A percentile compares a stretch with the other conserved stretches of the same genome.
Conservation (phyloP, 2,113 vertebrate species). For the Archilochus colubris region DNA sequence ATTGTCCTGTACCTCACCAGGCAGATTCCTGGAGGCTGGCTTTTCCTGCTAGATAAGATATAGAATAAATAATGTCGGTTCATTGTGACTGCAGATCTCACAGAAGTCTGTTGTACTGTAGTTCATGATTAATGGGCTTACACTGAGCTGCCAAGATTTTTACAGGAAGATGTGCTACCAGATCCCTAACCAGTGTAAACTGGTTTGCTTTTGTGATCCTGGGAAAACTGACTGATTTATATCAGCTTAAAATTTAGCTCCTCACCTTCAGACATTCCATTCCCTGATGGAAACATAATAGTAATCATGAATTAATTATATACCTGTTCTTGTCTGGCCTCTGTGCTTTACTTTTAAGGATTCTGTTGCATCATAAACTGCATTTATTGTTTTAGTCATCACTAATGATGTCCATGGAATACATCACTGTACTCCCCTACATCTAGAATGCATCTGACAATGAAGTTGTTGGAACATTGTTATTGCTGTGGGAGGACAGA, state of each 20-base stretch:
- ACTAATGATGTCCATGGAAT: not conserved
- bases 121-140: slow-evolving; percentile 45
- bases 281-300: not conserved
- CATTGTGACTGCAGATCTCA: not conserved
- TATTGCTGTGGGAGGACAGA: not conserved
- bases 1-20: not conserved
- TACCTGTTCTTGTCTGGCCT: not conserved
- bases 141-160: not conserved
- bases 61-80: slow-evolving; percentile 23
- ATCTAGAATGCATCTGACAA: not conserved
- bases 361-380: not conserved
- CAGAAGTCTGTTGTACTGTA: not conserved
- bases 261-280: not conserved
- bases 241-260: not conserved
- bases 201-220: not conserved
- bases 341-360: not conserved
- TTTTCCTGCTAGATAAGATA: slow-evolving; percentile 55
- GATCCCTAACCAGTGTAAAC: not conserved
- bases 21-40: slow-evolving; percentile 9
- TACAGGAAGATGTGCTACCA: not conserved
- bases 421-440: not conserved
- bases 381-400: not conserved
- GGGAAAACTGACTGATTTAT: not conserved
- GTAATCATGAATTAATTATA: not conserved
- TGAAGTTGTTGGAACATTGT: not conserved